Evolutionary conservation across 2,113 vertebrate genomes (phyloP), one percentile per base, ranked within the genome.

Genomic region (Saccopteryx bilineata): DNA sequence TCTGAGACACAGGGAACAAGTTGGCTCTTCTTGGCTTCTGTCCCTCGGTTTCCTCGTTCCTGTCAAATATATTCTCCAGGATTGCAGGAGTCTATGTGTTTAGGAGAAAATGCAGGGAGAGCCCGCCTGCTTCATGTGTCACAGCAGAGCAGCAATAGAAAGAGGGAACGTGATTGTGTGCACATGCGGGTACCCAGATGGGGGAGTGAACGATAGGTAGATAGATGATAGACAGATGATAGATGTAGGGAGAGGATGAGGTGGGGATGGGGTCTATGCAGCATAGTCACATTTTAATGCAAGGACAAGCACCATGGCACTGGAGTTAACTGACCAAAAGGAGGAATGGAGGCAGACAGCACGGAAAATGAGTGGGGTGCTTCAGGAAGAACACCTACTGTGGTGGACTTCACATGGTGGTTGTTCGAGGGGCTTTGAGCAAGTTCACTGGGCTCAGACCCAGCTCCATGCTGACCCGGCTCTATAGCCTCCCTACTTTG

Each of bases 101-200:
- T 5, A 66, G 50, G 39, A 23, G 61, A 54, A 23, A 23, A 52
- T 12, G 50, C 65, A 7, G 5, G 46, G 26, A 85, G 83, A 26
- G 8, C n/a, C 50, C 3, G 8, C 50, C 26, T 26, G 14, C n/a
- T 80, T 24, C 78, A 14, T 9, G n/a, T 46, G 68, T 31, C 23
- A 19, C 23, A 7, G 15, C 48, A n/a, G 21, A 39, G 50, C 13
- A 11, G 26, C 3, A 23, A 0, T 12, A 11, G 12, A 11, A 39
- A 46, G 66, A 19, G n/a, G 9, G 52, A 19, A 26, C 17, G 71
- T 0, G 12, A 39, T 5, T 0, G 2, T 3, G 87, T 1, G 7
- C 4, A 28, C 13, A 12, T 65, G 68, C 1, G 14, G 31, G 65
- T 5, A 31, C 15, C 28, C 17, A 23, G 23, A 54, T 54, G 54